Evolutionary conservation across 2,113 vertebrate genomes (phyloP).

Genomic region (Cisticola juncidis): DNA sequence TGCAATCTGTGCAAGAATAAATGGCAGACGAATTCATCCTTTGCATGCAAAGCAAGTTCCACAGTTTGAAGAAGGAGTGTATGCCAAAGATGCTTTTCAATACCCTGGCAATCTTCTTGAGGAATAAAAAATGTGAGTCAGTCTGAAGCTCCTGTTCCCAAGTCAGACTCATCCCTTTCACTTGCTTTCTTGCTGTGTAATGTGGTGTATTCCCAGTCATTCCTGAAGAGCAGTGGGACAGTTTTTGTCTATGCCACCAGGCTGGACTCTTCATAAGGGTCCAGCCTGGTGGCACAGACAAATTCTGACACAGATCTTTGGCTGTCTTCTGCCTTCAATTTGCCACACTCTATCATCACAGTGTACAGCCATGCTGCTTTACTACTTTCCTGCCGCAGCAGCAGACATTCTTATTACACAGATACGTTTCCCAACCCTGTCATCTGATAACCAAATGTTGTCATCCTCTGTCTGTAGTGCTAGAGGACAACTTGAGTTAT

Average conservation of each 20-base stretch:
- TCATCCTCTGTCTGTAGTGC: neutral
- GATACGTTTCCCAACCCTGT: neutral
- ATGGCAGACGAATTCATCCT: neutral
- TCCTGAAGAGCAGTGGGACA: neutral
- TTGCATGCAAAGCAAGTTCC: neutral
- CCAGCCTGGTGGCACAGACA: neutral
- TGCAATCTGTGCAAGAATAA: neutral
- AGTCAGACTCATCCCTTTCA: neutral
- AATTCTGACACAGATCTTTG: neutral
- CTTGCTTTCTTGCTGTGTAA: neutral
- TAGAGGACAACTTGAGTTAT: neutral
- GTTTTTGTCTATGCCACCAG: neutral
- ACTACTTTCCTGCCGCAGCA: neutral
- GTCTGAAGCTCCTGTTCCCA: neutral
- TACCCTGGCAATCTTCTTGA: neutral
- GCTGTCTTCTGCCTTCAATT: neutral
- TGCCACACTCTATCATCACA: neutral
- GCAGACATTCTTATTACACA: neutral
- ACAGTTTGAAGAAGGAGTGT: neutral
- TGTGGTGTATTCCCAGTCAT: neutral
- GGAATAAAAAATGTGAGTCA: neutral
- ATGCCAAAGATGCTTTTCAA: neutral
- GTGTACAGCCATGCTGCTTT: neutral
- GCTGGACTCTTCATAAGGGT: neutral
- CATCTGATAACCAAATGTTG: neutral